Evolutionary conservation across 2,888 invertebrate genomes (phyloP), one percentile per base, ranked within the genome.

Genomic region (Periphyllus acericola): DNA sequence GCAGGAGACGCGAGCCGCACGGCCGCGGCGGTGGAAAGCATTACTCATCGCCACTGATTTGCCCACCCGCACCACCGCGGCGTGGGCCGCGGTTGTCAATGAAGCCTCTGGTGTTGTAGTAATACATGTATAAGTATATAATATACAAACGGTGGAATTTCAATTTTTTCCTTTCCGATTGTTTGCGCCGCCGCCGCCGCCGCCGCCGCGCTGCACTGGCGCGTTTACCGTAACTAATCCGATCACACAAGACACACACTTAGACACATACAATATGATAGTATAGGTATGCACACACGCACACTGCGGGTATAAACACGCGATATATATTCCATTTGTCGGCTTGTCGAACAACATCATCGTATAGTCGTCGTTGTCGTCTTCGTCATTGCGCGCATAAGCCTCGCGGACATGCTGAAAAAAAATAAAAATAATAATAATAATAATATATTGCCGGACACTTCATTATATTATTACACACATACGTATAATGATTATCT

Each of bases 181-280:
- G 86, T 71, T 71, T 55, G 79, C 21, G 19, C 17, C 11, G 9
- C 46, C n/a, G n/a, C n/a, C n/a, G 21, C 71, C 52, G 34, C 25
- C 66, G 8, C 11, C 60, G 21, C 21, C 46, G 17, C 14, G 14
- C 60, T 14, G 66, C 4, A 52, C 72, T n/a, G 52, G 36, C 72
- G 36, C 72, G 86, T 80, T 80, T 80, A 80, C 86, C 86, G 80
- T 86, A 76, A 66, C 86, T 86, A 86, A 86, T 86, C 72, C 60
- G 80, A 86, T 86, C 86, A 86, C 79, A 86, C 86, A 78, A 76
- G 46, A 82, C n/a, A 8, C 19, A 40, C 34, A 84, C 40, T 55
- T 68, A 79, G 60, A 60, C 11, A 34, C 72, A 52, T 66, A 84
- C 9, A 21, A 74, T 29, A 75, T 74, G 36, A 11, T 75, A 40